Evolutionary conservation across 2,888 invertebrate species (phyloP).

Genomic region (Erebia palarica): DNA sequence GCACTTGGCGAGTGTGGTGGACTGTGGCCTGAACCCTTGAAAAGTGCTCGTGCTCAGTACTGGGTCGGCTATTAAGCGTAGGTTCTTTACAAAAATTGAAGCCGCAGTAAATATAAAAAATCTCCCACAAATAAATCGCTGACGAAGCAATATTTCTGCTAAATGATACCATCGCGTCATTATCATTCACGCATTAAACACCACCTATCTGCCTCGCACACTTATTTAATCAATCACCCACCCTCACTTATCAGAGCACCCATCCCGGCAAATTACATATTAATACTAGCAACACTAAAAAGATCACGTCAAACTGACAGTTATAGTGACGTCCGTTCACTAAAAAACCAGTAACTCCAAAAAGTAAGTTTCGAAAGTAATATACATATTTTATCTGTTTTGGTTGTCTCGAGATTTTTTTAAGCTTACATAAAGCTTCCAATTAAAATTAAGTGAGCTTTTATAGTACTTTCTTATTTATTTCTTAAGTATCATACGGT

Average conservation of each 20-base stretch:
- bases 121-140: slow-evolving; percentile 17
- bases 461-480: too few species aligned
- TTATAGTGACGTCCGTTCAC: slow-evolving; percentile 30
- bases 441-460: too few species aligned
- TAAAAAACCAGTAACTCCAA: background rate
- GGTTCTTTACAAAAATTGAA: too few species aligned
- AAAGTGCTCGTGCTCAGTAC: too few species aligned
- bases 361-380: background rate
- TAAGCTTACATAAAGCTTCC: too few species aligned
- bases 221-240: slow-evolving; percentile 80
- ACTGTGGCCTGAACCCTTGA: too few species aligned
- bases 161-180: slow-evolving; percentile 50
- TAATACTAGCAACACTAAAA: slow-evolving; percentile 73
- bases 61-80: too few species aligned
- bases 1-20: too few species aligned
- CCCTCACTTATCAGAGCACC: slow-evolving; percentile 69
- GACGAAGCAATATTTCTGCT: slow-evolving; percentile 39
- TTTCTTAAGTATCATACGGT: too few species aligned
- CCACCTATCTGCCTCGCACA: slow-evolving; percentile 72
- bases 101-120: slow-evolving; percentile 1
- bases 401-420: too few species aligned
- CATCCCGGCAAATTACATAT: slow-evolving; percentile 79
- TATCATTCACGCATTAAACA: slow-evolving; percentile 67
- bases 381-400: too few species aligned
- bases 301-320: slow-evolving; percentile 67